Evolutionary conservation across 2,888 invertebrate species (phyloP).

Genomic region (Bombylius discolor): DNA sequence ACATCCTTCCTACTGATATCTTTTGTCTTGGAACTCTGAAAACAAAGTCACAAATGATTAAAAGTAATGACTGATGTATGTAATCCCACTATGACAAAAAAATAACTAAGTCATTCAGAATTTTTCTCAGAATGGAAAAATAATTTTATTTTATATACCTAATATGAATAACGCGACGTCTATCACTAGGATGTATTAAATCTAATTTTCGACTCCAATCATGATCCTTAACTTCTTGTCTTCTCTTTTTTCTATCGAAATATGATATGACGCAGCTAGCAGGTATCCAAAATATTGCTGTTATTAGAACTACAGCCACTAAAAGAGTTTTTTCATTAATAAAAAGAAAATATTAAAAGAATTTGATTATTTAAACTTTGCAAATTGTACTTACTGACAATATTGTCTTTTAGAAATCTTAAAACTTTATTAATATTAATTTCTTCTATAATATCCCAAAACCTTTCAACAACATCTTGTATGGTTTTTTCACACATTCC

Average conservation of each 20-base stretch:
- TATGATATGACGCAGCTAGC: constrained; percentile 79
- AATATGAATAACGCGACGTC: constrained; percentile 54
- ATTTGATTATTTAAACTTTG: no score
- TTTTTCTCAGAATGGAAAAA: background rate
- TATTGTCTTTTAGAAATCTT: constrained; percentile 79
- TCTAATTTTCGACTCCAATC: constrained; percentile 59
- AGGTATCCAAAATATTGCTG: constrained; percentile 91
- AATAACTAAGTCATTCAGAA: background rate
- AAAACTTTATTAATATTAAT: constrained; percentile 88
- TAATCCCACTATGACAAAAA: no score
- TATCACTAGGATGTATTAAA: constrained; percentile 60
- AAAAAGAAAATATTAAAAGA: background rate
- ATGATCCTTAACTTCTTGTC: constrained; percentile 54
- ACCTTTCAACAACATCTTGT: constrained; percentile 87
- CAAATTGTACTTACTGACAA: constrained; percentile 55
- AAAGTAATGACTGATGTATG: background rate
- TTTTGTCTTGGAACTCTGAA: constrained; percentile 34
- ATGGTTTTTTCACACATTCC: constrained; percentile 89
- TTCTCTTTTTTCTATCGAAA: constrained; percentile 62
- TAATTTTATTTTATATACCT: constrained; percentile 35
- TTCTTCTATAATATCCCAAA: constrained; percentile 96
- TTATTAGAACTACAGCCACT: constrained; percentile 67
- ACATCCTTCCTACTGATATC: constrained; percentile 32
- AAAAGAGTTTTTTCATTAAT: constrained; percentile 3
- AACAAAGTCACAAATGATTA: constrained; percentile 10